Conservation (phyloP, 2,113 vertebrate genomes). For the Aphyosemion australe region DNA sequence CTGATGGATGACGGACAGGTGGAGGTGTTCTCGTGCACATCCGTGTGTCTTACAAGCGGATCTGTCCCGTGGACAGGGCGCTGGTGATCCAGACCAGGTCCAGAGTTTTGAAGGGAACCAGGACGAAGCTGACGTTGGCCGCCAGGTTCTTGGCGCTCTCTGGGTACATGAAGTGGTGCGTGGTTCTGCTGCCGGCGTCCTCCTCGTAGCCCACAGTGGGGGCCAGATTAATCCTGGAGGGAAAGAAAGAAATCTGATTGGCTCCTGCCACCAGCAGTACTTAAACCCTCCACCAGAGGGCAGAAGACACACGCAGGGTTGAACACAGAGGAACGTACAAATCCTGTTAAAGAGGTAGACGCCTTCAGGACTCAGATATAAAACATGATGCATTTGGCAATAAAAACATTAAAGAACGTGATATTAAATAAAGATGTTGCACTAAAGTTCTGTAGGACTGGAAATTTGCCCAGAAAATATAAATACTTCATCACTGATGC, state of each 20-base stretch:
- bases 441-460: no score
- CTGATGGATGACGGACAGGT: conserved; percentile 33
- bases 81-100: conserved; percentile 98
- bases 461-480: no score
- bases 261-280: no score
- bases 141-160: conserved; percentile 98
- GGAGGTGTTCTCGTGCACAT: background rate
- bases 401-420: no score
- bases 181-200: conserved; percentile 91
- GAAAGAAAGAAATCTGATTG: background rate
- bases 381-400: no score
- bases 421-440: no score
- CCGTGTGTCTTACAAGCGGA: conserved; percentile 88
- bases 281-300: no score
- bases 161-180: conserved; percentile 99
- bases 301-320: no score
- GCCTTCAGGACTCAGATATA: no score
- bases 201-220: conserved; percentile 95
- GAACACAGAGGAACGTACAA: no score
- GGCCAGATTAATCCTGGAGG: conserved; percentile 93
- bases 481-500: no score
- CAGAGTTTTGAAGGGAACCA: conserved; percentile 97
- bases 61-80: conserved; percentile 94
- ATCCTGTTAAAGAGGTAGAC: no score
- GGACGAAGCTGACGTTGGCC: conserved; percentile 93